Percentiles rank a stretch among this genome's conserved stretches.
Evolutionary conservation across 1,140 invertebrate genomes (phyloP).

Genomic region (Limonius californicus): DNA sequence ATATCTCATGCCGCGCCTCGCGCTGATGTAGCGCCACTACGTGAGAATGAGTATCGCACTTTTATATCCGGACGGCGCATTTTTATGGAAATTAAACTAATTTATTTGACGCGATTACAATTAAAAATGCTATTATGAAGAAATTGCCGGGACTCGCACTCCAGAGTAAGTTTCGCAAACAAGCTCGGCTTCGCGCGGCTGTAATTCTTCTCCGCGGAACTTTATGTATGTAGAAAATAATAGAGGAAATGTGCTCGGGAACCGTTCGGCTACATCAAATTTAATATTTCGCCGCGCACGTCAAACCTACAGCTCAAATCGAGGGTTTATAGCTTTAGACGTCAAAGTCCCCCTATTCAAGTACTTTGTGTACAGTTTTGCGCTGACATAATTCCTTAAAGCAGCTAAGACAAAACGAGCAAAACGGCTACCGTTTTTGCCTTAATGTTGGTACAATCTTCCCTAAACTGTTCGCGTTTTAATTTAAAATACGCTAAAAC

Average conservation of each 20-base stretch:
- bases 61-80: conserved; percentile 29
- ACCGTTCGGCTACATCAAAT: neutral
- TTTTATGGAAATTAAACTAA: conserved; percentile 36
- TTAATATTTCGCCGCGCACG: conserved; percentile 5
- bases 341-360: conserved; percentile 13
- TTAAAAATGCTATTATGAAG: conserved; percentile 24
- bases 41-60: conserved; percentile 33
- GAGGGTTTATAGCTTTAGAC: conserved; percentile 13
- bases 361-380: conserved; percentile 11
- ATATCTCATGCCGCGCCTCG: conserved; percentile 27
- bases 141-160: neutral
- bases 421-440: conserved; percentile 1
- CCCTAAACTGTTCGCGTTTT: neutral
- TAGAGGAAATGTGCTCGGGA: neutral
- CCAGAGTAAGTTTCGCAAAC: neutral
- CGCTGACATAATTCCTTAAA: conserved; percentile 12
- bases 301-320: conserved; percentile 6
- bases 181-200: neutral
- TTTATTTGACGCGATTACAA: conserved; percentile 32
- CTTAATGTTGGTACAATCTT: neutral
- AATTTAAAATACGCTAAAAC: too few relatives aligned
- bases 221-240: neutral
- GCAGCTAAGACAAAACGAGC: conserved; percentile 3
- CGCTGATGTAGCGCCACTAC: conserved; percentile 33
- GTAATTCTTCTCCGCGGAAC: neutral